These are phyloP conservation scores for Aromia moschata DNA, from an alignment of 2,888 invertebrate species.

Conservation along the genomic window DNA sequence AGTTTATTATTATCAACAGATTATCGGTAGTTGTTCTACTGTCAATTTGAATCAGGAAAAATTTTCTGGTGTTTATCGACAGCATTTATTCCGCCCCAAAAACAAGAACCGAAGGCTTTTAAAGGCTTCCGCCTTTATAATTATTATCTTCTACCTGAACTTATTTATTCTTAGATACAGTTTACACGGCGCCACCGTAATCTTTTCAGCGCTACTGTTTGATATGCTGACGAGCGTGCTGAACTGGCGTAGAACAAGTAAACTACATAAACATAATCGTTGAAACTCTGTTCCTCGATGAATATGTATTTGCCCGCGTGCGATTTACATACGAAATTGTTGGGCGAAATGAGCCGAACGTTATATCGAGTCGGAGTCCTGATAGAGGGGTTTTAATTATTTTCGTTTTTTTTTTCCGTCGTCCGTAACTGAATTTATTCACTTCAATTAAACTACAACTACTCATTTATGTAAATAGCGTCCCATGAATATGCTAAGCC, in stretches of 20 bases:
- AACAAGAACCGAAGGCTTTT: too few species aligned
- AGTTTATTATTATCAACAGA: too few species aligned
- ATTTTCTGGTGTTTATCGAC: too few species aligned
- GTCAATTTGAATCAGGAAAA: too few species aligned
- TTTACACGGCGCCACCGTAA: too few species aligned
- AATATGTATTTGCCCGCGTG: constrained; percentile 22
- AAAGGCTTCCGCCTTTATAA: too few species aligned
- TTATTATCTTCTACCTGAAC: too few species aligned
- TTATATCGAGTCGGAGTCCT: constrained; percentile 13
- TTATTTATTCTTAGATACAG: too few species aligned
- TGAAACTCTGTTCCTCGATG: constrained; percentile 20
- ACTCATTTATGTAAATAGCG: constrained; percentile 5
- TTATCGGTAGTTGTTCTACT: too few species aligned
- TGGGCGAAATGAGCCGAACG: constrained; percentile 13
- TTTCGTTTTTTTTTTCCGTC: constrained; percentile 1
- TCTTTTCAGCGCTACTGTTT: too few species aligned
- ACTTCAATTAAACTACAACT: constrained; percentile 16
- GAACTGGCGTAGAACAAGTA: constrained; percentile 4
- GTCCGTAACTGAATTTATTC: constrained; percentile 19
- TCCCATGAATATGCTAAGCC: constrained; percentile 6
- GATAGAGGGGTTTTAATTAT: constrained; percentile 14
- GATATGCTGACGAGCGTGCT: too few species aligned
- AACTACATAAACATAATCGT: constrained; percentile 16
- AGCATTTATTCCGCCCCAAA: too few species aligned
- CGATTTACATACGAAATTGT: constrained; percentile 22